Conservation (phyloP, 1,140 invertebrate genomes). For the Samia ricini region DNA sequence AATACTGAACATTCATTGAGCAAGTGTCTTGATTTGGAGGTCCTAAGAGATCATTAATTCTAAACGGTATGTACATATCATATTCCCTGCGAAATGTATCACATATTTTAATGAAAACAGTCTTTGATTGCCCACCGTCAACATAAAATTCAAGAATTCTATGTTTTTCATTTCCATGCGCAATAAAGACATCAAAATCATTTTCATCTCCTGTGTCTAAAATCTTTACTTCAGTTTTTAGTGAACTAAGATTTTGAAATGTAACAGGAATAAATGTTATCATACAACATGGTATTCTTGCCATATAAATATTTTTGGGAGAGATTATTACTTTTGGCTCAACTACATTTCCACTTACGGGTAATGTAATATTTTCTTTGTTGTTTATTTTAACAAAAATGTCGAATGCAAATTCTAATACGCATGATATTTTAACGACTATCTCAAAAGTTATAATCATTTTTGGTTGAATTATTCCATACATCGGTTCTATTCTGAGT, state of each 20-base stretch:
- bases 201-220: constrained; percentile 56
- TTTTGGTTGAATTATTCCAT: constrained; percentile 60
- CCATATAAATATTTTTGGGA: constrained; percentile 60
- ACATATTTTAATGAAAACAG: constrained; percentile 57
- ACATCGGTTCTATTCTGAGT: constrained; percentile 57
- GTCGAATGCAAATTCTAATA: constrained; percentile 62
- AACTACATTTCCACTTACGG: constrained; percentile 59
- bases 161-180: constrained; percentile 54
- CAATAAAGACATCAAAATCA: constrained; percentile 55
- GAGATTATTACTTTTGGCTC: constrained; percentile 61
- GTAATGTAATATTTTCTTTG: constrained; percentile 62
- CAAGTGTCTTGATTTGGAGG: constrained; percentile 45
- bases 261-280: constrained; percentile 57
- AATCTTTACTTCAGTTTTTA: constrained; percentile 48
- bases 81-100: constrained; percentile 62
- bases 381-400: constrained; percentile 65
- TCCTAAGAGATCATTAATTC: constrained; percentile 59
- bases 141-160: constrained; percentile 47
- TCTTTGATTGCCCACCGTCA: constrained; percentile 57
- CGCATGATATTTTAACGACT: constrained; percentile 57
- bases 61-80: constrained; percentile 68
- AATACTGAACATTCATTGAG: constrained; percentile 54
- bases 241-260: constrained; percentile 53
- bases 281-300: constrained; percentile 57
- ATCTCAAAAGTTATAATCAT: constrained; percentile 57